Conservation (phyloP, 2,113 vertebrate genomes). For the Hypocryptadius cinnamomeus region DNA sequence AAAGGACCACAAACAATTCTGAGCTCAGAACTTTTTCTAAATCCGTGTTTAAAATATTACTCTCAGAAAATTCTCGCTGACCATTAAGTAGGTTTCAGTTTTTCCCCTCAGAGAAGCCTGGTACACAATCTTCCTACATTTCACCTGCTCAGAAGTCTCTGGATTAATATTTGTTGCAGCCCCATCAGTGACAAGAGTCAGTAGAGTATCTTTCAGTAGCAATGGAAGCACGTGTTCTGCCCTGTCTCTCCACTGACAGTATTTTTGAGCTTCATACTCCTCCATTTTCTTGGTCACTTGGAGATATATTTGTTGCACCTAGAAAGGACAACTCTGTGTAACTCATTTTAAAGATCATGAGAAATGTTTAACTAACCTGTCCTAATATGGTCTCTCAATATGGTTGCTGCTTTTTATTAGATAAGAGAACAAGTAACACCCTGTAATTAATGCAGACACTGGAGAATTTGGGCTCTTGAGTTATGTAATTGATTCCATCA, state of each 20-base stretch:
- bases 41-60: not conserved
- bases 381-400: not conserved
- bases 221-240: conserved; percentile 64
- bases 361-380: not conserved
- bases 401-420: not conserved
- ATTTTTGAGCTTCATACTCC: conserved; percentile 76
- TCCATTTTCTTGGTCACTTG: conserved; percentile 73
- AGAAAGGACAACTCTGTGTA: not conserved
- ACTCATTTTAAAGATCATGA: not conserved
- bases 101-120: not conserved
- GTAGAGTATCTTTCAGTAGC: conserved; percentile 77
- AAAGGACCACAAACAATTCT: not conserved
- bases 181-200: conserved; percentile 16
- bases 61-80: not conserved
- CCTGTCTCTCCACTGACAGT: conserved; percentile 67
- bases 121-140: not conserved
- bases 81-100: not conserved
- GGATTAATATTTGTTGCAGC: not conserved
- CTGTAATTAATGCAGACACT: not conserved
- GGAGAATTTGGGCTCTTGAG: not conserved
- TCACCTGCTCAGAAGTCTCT: conserved; percentile 37
- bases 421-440: not conserved
- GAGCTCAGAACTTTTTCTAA: not conserved
- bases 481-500: not conserved
- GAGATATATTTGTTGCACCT: conserved; percentile 81